Conservation (phyloP, 2,113 vertebrate species). For the Archocentrus centrarchus region DNA sequence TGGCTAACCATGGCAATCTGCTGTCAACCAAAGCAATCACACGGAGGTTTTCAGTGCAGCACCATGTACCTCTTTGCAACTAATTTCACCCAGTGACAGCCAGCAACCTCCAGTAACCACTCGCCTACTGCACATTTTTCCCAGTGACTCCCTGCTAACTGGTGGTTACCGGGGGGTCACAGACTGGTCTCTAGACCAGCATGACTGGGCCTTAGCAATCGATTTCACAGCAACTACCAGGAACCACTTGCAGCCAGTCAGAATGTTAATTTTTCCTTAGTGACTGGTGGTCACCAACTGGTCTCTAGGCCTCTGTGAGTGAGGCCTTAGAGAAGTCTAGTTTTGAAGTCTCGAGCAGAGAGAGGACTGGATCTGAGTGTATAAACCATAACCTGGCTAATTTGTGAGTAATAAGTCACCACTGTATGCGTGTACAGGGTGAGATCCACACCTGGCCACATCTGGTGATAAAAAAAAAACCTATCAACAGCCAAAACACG, state of each 20-base stretch:
- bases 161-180: too few relatives aligned
- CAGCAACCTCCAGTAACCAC: neutral
- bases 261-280: neutral
- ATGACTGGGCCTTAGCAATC: neutral
- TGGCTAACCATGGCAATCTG: too few relatives aligned
- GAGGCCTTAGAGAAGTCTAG: neutral
- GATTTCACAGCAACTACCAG: neutral
- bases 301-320: neutral
- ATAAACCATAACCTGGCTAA: neutral
- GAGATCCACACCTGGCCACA: too few relatives aligned
- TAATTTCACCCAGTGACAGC: neutral
- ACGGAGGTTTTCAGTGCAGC: neutral
- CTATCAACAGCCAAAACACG: neutral
- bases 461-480: neutral
- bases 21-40: neutral
- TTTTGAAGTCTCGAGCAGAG: neutral
- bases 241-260: neutral
- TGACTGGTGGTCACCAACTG: neutral
- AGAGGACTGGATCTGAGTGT: neutral
- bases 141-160: too few relatives aligned
- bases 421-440: too few relatives aligned
- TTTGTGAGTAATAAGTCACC: neutral
- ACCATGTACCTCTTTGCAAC: neutral
- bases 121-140: neutral
- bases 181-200: neutral